phyloP scores from a whole-genome alignment of 2,113 vertebrate species.

The Leptodactylus fuscus region DNA sequence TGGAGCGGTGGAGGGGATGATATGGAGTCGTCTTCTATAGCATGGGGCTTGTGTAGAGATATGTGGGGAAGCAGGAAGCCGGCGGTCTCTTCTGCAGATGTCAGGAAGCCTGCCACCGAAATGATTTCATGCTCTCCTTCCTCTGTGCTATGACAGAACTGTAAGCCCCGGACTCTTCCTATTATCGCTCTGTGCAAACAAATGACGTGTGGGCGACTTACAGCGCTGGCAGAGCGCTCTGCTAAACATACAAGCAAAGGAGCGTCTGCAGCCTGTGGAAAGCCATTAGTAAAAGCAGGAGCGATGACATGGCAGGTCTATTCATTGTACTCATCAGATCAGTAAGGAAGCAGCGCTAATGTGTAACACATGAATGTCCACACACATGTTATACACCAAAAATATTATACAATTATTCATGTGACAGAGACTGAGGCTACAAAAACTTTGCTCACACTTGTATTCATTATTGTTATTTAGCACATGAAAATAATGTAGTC shows the following conservation, averaged over 20 bases:
- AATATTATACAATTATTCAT: too few relatives aligned
- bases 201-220: slow-evolving; percentile 14
- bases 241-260: neutral
- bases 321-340: neutral
- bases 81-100: slow-evolving; percentile 69
- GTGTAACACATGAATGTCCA: neutral
- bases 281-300: neutral
- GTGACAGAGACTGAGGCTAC: too few relatives aligned
- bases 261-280: neutral
- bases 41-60: neutral
- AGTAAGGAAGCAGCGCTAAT: neutral
- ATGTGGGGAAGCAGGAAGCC: slow-evolving; percentile 31
- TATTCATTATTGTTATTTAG: too few relatives aligned
- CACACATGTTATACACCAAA: neutral
- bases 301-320: neutral
- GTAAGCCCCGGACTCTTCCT: slow-evolving; percentile 4
- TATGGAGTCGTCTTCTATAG: neutral
- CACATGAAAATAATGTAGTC: too few relatives aligned
- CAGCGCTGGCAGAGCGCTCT: neutral
- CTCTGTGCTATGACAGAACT: slow-evolving; percentile 62
- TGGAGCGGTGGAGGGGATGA: neutral
- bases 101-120: slow-evolving; percentile 76
- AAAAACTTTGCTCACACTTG: too few relatives aligned
- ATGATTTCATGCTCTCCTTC: slow-evolving; percentile 79
- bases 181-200: slow-evolving; percentile 26